Percentiles rank a stretch among this genome's conserved stretches.
These are phyloP conservation scores for Actenoides hombroni DNA, from an alignment of 2,113 vertebrate genomes.

Conservation along the genomic window DNA sequence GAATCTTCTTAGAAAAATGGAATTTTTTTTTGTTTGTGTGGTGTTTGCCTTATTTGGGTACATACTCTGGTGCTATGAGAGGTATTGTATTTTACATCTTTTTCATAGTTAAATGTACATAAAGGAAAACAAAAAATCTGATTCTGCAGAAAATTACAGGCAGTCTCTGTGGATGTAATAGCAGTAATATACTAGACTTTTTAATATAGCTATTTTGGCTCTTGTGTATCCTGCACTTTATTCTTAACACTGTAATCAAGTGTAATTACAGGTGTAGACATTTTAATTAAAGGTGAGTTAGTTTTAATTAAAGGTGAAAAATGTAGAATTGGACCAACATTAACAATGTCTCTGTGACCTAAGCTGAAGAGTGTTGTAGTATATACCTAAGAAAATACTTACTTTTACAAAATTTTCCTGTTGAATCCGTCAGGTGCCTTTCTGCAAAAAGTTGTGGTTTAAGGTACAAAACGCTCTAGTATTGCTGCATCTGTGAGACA, in stretches of 20 bases:
- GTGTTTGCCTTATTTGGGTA: neutral
- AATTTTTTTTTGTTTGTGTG: neutral
- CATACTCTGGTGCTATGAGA: neutral
- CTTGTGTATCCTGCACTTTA: slow-evolving; percentile 52
- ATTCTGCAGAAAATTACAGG: slow-evolving; percentile 50
- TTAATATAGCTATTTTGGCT: slow-evolving; percentile 62
- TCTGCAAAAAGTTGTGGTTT: neutral
- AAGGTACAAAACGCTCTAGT: neutral
- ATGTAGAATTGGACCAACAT: slow-evolving; percentile 37
- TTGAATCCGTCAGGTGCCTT: neutral
- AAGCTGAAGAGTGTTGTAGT: neutral
- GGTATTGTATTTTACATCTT: neutral
- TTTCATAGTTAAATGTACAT: neutral
- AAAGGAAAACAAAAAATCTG: neutral
- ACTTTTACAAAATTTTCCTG: neutral
- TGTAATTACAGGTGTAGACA: slow-evolving; percentile 68
- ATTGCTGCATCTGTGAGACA: neutral
- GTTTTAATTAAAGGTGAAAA: slow-evolving; percentile 70
- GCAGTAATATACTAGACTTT: slow-evolving; percentile 36
- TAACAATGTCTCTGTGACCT: slow-evolving; percentile 28
- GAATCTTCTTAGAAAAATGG: neutral
- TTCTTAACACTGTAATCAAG: slow-evolving; percentile 61
- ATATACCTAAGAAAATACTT: neutral
- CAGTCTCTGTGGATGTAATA: neutral
- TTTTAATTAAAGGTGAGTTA: slow-evolving; percentile 67